Conservation (phyloP, 2,113 vertebrate genomes). For the Atherinomorus stipes region DNA sequence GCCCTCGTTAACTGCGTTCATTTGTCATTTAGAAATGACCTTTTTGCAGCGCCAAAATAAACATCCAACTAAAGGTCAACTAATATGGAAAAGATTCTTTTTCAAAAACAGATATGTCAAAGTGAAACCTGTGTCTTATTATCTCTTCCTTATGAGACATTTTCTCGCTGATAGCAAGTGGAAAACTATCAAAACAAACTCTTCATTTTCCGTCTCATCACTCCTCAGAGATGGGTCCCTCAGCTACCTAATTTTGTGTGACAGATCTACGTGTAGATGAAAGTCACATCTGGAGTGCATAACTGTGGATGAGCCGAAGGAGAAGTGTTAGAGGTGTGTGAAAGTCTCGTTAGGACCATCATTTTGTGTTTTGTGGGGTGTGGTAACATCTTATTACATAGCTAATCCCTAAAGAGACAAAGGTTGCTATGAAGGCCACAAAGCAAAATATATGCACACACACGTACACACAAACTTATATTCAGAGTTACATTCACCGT, state of each 20-base stretch:
- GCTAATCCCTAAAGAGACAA: conserved; percentile 3
- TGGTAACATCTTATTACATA: conserved; percentile 55
- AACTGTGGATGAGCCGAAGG: conserved; percentile 23
- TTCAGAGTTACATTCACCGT: background rate
- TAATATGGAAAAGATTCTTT: conserved; percentile 27
- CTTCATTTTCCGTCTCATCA: conserved; percentile 23
- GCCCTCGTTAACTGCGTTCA: conserved; percentile 24
- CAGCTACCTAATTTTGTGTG: conserved; percentile 31
- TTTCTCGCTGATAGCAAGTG: conserved; percentile 26
- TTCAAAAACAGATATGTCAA: conserved; percentile 22
- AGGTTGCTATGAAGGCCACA: conserved; percentile 11
- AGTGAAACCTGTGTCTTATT: conserved; percentile 33
- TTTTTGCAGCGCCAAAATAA: conserved; percentile 42
- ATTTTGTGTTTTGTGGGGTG: conserved; percentile 52
- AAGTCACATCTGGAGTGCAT: conserved; percentile 76
- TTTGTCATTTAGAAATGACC: conserved; percentile 1
- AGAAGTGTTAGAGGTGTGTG: conserved; percentile 46
- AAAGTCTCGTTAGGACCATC: conserved; percentile 51
- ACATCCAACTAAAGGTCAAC: conserved; percentile 43
- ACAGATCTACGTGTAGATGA: conserved; percentile 49
- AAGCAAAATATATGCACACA: conserved; percentile 11
- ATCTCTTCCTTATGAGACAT: conserved; percentile 38
- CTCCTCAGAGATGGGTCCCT: conserved; percentile 14
- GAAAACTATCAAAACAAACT: conserved; percentile 28
- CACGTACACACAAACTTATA: conserved; percentile 21